Base-by-base conservation (phyloP, 2,797 vertebrate genomes). In the Lagodon rhomboides region DNA sequence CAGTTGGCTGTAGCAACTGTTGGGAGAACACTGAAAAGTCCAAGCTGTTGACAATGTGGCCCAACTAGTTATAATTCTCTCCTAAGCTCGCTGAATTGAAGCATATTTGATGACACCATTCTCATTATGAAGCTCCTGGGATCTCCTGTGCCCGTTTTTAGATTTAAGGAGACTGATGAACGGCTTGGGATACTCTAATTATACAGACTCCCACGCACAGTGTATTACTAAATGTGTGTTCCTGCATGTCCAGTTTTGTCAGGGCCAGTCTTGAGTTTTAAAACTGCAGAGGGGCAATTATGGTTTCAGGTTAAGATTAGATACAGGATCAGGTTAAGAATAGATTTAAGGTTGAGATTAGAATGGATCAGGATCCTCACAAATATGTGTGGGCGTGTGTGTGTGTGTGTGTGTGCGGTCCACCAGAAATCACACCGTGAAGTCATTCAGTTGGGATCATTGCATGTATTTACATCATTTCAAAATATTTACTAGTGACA, bases 121-220 rank as follows among this genome's bases (percentile, higher is more conserved):
- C 55, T 77, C 60, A 76, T 79, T 69, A 60, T 78, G 43, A 84
- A 73, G 23, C 82, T 47, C 73, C 41, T 73, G 76, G 80, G 90
- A 88, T 80, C 76, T 79, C 41, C 16, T 44, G 18, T 91, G 75
- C 49, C 79, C 61, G 58, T 87, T 84, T 87, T 87, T 77, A 85
- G 72, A 73, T 84, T 82, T 76, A 82, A 80, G 30, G 63, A 38
- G 60, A 68, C 61, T 25, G 38, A 82, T 79, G 62, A 88, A 79
- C 80, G 72, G 77, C 83, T 83, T 82, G 82, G 72, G 75, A 82
- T 80, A 44, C 53, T 63, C 78, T 85, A 88, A 82, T 83, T 83
- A 86, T 87, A 87, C 65, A 73, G 46, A 71, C 65, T 74, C 61
- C 58, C 38, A 47, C 81, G 68, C 51, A 72, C 38, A 73, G 27